Evolutionary conservation across 2,113 vertebrate genomes (phyloP).

Genomic region (Seriola aureovittata): DNA sequence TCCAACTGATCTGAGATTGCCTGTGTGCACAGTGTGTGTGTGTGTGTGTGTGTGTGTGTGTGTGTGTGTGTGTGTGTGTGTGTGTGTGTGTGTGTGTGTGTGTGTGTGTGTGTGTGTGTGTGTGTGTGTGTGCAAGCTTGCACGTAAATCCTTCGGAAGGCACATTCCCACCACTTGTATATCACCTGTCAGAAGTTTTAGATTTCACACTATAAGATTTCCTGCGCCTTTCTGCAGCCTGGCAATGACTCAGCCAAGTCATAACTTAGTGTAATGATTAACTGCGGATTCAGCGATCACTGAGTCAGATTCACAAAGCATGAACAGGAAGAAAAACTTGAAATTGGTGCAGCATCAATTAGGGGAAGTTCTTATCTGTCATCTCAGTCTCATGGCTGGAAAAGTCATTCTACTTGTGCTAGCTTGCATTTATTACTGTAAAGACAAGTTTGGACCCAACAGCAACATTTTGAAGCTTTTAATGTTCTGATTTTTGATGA

Average conservation of each 20-base stretch:
- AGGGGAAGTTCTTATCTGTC: slow-evolving; percentile 39
- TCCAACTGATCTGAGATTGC: slow-evolving; percentile 16
- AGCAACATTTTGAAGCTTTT: not conserved
- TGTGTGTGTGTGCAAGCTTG: slow-evolving; percentile 13
- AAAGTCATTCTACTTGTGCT: not conserved
- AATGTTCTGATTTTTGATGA: too few species aligned
- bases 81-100: not conserved
- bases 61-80: not conserved
- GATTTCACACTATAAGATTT: slow-evolving; percentile 41
- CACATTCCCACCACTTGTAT: slow-evolving; percentile 30
- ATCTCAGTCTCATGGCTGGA: slow-evolving; percentile 6
- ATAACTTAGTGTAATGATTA: slow-evolving; percentile 35
- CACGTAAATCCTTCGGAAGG: slow-evolving; percentile 27
- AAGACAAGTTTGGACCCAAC: not conserved
- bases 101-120: slow-evolving; percentile 4
- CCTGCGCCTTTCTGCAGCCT: slow-evolving; percentile 25
- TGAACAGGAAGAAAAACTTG: slow-evolving; percentile 31
- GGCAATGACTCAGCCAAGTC: slow-evolving; percentile 19
- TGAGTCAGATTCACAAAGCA: slow-evolving; percentile 14
- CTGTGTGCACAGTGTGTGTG: not conserved
- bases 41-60: not conserved
- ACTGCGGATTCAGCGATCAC: slow-evolving; percentile 20
- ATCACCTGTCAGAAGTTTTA: slow-evolving; percentile 45
- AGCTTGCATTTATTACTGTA: not conserved
- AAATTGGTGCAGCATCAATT: slow-evolving; percentile 28